phyloP scores from a whole-genome alignment of 2,888 invertebrate genomes.

The Papilio protenor region DNA sequence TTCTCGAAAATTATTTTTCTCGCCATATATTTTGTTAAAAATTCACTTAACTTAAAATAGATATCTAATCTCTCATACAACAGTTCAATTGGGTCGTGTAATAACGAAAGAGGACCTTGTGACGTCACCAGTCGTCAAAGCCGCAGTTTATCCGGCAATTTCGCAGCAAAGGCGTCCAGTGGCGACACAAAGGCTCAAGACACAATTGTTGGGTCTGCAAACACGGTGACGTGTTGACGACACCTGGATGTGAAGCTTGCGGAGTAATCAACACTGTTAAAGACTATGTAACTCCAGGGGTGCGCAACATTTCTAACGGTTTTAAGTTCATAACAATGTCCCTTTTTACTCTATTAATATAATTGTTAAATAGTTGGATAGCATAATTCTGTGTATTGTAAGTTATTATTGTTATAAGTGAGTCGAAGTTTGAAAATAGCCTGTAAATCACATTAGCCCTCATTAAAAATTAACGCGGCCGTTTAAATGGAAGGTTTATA shows the following conservation, averaged over 20 bases:
- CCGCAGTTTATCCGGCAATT: conserved; percentile 15
- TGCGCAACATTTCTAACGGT: not conserved
- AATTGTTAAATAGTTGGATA: too few species aligned
- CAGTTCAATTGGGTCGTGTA: not conserved
- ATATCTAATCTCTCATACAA: not conserved
- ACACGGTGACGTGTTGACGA: conserved; percentile 16
- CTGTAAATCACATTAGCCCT: not conserved
- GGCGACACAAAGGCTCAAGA: conserved; percentile 16
- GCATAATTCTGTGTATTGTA: too few species aligned
- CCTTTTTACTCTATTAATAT: too few species aligned
- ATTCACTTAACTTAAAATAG: too few species aligned
- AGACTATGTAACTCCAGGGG: not conserved
- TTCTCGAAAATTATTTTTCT: too few species aligned
- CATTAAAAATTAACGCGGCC: conserved; percentile 11
- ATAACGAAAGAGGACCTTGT: not conserved
- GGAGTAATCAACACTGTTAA: conserved; percentile 18
- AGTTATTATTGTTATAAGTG: too few species aligned
- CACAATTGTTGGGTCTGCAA: not conserved
- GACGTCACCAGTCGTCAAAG: not conserved
- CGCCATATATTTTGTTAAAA: too few species aligned
- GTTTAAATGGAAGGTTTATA: not conserved
- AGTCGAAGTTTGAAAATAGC: conserved; percentile 10
- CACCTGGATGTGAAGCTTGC: not conserved
- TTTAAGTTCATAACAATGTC: too few species aligned
- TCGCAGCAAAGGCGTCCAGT: conserved; percentile 15